phyloP scores from a whole-genome alignment of 2,113 vertebrate species.

The Tupaia tana region DNA sequence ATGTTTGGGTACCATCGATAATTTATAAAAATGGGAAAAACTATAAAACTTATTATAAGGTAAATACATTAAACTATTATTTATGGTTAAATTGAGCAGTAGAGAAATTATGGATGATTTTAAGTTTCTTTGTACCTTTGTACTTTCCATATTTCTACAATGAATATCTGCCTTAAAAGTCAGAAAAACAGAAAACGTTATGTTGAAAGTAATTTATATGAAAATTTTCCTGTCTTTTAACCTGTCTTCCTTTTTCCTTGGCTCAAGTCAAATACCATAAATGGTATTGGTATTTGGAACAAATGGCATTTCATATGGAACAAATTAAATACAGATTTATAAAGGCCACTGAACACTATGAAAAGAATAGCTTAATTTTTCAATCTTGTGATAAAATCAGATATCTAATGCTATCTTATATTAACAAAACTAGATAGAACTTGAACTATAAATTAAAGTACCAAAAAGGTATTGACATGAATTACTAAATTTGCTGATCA shows the following conservation, averaged over 20 bases:
- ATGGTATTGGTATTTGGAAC: background rate
- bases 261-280: conserved; percentile 12
- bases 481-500: conserved; percentile 48
- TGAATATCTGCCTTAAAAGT: conserved; percentile 39
- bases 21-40: conserved; percentile 39
- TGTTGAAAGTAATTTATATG: conserved; percentile 41
- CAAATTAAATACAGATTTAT: conserved; percentile 45
- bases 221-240: conserved; percentile 47
- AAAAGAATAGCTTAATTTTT: conserved; percentile 50
- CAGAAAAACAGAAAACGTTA: conserved; percentile 35
- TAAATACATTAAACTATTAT: conserved; percentile 42
- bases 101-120: conserved; percentile 16
- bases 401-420: conserved; percentile 51
- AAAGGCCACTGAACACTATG: background rate
- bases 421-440: conserved; percentile 40
- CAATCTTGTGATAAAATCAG: conserved; percentile 31
- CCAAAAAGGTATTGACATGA: conserved; percentile 1
- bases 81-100: conserved; percentile 28
- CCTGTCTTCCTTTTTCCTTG: conserved; percentile 26
- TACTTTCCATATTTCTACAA: conserved; percentile 46
- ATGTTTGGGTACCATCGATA: conserved; percentile 36
- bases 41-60: background rate
- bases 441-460: conserved; percentile 60
- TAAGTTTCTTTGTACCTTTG: conserved; percentile 50
- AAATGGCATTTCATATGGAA: conserved; percentile 11